These are phyloP conservation scores for Nycticebus coucang DNA, from an alignment of 2,113 vertebrate species.

Conservation along the genomic window DNA sequence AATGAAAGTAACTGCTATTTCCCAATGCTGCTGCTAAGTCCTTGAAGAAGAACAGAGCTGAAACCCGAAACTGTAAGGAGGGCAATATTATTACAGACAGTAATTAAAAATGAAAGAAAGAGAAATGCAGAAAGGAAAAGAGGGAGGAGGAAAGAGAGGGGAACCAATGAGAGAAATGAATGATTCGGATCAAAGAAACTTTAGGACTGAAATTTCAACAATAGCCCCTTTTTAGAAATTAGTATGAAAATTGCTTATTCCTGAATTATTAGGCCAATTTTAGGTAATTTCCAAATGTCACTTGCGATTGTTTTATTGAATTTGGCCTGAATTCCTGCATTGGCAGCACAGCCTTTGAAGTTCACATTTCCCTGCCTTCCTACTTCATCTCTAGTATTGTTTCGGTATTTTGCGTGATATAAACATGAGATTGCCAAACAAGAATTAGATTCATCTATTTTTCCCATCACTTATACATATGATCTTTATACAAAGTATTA, in stretches of 20 bases:
- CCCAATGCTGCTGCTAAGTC: not conserved
- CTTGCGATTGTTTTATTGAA: not conserved
- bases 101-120: not conserved
- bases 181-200: not conserved
- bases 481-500: not conserved
- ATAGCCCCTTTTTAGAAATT: not conserved
- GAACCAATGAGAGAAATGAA: not conserved
- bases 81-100: not conserved
- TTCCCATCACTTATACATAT: not conserved
- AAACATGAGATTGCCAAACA: not conserved
- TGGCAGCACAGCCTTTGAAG: not conserved
- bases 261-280: slow-evolving; percentile 34
- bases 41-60: not conserved
- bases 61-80: not conserved
- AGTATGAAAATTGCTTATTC: not conserved
- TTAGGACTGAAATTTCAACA: slow-evolving; percentile 11
- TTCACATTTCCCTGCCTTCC: not conserved
- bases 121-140: not conserved
- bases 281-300: slow-evolving; percentile 25
- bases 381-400: not conserved
- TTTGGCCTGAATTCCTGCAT: not conserved
- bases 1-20: not conserved
- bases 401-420: not conserved
- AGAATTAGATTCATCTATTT: not conserved
- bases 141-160: not conserved